Evolutionary conservation across 2,888 invertebrate species (phyloP), one percentile per base, ranked within the genome.

Genomic region (Leistus spinibarbis): DNA sequence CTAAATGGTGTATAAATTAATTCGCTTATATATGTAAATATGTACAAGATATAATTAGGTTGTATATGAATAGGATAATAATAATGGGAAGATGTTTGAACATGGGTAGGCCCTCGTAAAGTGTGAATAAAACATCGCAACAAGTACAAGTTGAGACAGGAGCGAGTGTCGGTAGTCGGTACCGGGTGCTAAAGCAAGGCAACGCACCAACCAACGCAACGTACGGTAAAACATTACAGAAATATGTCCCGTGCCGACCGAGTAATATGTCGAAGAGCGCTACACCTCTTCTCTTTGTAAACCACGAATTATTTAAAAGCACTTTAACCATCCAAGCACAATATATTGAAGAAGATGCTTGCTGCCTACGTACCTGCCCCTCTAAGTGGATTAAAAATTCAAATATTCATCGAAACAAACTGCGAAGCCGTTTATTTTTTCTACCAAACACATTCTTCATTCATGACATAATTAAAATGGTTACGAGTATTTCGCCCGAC

Each of bases 261-360:
- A 20, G 22, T 60, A 19, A 19, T 60, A 60, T 19, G 60, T 60
- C 60, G 60, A 60, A 60, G 60, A 60, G 60, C 60, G 20, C 60
- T 60, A 19, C 19, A 60, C 60, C 17, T 22, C 60, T 60, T 20
- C 9, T 19, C 60, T 60, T 20, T 60, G 17, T 60, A 13, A 5
- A 20, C 60, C 20, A 60, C 60, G 60, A 60, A 60, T 60, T 60
- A 60, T 60, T 60, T 60, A 60, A 60, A 20, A 60, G 60, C 60
- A 60, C 60, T 60, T 60, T 60, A 20, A 60, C 60, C 60, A 60
- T 3, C 60, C 7, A 19, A 20, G 60, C 60, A n/a, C n/a, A 60
- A 60, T 60, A 60, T 60, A 60, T 60, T 60, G 60, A 60, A 16
- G 40, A 40, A n/a, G 10, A 17, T 20, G 22, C 54, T 60, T 60